phyloP scores from a whole-genome alignment of 2,797 vertebrate genomes.

The Netta rufina region DNA sequence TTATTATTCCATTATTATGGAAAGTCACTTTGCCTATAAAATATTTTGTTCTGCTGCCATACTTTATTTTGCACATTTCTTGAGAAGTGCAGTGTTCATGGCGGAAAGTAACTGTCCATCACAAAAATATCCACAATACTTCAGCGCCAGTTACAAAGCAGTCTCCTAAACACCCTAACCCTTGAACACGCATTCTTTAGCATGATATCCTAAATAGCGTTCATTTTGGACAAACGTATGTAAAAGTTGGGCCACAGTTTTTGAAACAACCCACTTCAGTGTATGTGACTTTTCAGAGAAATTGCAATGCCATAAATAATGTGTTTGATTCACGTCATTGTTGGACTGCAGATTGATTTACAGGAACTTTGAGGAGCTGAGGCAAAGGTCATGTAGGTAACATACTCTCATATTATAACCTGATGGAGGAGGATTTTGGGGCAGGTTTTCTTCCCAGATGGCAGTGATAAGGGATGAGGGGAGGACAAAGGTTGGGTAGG shows the following conservation, averaged over 20 bases:
- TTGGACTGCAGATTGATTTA: background rate
- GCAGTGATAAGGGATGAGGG: background rate
- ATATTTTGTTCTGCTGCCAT: slow-evolving; percentile 54
- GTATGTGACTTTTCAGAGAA: background rate
- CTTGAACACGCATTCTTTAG: background rate
- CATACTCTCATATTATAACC: background rate
- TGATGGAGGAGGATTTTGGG: background rate
- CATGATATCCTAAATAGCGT: background rate
- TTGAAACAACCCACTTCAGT: background rate
- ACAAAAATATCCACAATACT: slow-evolving; percentile 23
- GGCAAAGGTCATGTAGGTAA: background rate
- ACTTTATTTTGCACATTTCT: slow-evolving; percentile 58
- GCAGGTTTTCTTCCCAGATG: background rate
- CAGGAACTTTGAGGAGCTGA: background rate
- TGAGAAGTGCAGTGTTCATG: background rate
- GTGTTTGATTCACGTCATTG: background rate
- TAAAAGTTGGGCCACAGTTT: background rate
- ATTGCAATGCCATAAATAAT: background rate
- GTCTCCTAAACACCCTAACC: background rate
- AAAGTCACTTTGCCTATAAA: slow-evolving; percentile 58
- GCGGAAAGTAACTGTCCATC: slow-evolving; percentile 2
- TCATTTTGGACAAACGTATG: background rate
- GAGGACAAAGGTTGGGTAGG: background rate
- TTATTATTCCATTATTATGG: slow-evolving; percentile 66
- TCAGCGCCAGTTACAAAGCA: background rate